phyloP scores from a whole-genome alignment of 1,140 invertebrate species.

The Calephelis virginiensis region DNA sequence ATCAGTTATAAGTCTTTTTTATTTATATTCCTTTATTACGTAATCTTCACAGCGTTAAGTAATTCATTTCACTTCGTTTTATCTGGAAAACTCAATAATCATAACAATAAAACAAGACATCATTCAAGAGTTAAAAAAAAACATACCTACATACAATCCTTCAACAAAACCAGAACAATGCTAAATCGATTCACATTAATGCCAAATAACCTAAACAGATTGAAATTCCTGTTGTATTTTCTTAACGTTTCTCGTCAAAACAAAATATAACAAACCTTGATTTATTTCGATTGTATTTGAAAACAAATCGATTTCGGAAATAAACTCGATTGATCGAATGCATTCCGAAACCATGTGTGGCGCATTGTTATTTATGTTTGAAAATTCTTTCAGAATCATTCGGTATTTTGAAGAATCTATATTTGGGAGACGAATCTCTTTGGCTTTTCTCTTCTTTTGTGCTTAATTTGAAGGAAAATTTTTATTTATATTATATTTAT shows the following conservation, averaged over 20 bases:
- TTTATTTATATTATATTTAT: too few relatives aligned
- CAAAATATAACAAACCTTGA: conserved; percentile 33
- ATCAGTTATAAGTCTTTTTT: too few relatives aligned
- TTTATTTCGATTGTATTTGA: conserved; percentile 32
- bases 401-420: conserved; percentile 9
- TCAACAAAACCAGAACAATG: conserved; percentile 13
- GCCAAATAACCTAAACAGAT: conserved; percentile 4
- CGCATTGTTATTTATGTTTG: conserved; percentile 24
- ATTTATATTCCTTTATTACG: too few relatives aligned
- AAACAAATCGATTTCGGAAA: conserved; percentile 32
- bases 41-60: too few relatives aligned
- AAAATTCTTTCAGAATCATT: conserved; percentile 11
- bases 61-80: too few relatives aligned
- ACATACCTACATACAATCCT: too few relatives aligned
- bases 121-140: too few relatives aligned
- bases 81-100: too few relatives aligned
- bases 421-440: background rate
- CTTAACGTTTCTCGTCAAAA: conserved; percentile 26
- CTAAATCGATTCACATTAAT: conserved; percentile 2
- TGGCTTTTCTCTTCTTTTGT: background rate
- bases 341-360: conserved; percentile 26
- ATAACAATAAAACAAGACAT: too few relatives aligned
- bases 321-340: conserved; percentile 31
- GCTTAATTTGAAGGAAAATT: background rate
- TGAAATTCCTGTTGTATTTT: conserved; percentile 20